These are phyloP conservation scores for Synchiropus splendidus DNA, from an alignment of 2,113 vertebrate species.

Conservation along the genomic window DNA sequence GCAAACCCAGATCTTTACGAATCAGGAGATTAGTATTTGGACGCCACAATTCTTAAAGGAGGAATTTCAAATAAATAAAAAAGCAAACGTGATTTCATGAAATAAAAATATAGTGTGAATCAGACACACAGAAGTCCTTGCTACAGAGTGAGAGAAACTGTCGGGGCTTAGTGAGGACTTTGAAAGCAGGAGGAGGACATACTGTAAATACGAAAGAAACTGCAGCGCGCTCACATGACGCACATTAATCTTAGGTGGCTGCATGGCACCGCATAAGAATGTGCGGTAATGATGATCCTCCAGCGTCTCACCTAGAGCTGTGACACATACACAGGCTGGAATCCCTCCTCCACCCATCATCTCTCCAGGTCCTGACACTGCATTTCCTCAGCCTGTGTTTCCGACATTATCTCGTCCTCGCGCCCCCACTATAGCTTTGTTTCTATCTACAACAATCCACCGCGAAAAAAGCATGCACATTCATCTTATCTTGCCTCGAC, in stretches of 20 bases:
- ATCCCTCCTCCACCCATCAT: constrained; percentile 21
- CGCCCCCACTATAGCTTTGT: neutral
- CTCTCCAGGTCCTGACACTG: constrained; percentile 1
- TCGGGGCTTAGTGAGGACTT: too few relatives aligned
- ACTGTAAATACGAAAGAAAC: constrained; percentile 49
- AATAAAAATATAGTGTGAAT: neutral
- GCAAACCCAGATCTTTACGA: too few relatives aligned
- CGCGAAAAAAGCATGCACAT: constrained; percentile 9
- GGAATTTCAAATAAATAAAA: too few relatives aligned
- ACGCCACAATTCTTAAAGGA: too few relatives aligned
- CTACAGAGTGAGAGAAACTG: too few relatives aligned
- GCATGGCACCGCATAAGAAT: constrained; percentile 38
- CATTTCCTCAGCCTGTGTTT: neutral
- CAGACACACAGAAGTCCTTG: too few relatives aligned
- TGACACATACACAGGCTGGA: constrained; percentile 26
- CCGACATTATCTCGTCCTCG: constrained; percentile 11
- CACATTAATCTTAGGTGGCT: constrained; percentile 55
- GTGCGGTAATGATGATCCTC: constrained; percentile 27
- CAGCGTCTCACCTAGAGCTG: constrained; percentile 29
- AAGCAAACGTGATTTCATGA: neutral
- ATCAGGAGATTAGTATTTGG: too few relatives aligned
- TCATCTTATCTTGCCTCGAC: constrained; percentile 19
- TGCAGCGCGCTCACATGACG: constrained; percentile 38
- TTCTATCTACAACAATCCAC: neutral
- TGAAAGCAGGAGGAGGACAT: constrained; percentile 38